These are phyloP conservation scores for Rhopalosiphum maidis DNA, from an alignment of 1,140 invertebrate species.

Conservation along the genomic window DNA sequence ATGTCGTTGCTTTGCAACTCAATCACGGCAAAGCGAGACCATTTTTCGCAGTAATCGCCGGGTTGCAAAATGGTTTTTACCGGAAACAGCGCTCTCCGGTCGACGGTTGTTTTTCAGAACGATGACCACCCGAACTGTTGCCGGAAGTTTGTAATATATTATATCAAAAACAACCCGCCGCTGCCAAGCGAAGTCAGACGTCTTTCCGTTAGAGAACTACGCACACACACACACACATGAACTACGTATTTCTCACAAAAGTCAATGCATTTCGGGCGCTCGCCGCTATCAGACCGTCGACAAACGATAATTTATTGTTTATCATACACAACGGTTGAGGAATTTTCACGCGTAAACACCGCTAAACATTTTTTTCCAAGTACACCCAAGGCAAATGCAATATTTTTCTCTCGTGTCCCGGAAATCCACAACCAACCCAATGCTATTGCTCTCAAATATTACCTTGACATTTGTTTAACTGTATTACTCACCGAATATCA, in stretches of 20 bases:
- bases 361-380: not conserved
- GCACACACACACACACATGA: not conserved
- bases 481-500: no score
- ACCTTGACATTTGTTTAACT: not conserved
- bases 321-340: not conserved
- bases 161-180: not conserved
- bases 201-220: not conserved
- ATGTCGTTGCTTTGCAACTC: not conserved
- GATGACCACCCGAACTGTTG: not conserved
- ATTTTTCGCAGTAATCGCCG: not conserved
- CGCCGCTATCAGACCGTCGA: not conserved
- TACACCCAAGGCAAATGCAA: not conserved
- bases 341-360: not conserved
- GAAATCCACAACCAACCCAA: not conserved
- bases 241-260: not conserved
- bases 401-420: not conserved
- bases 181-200: not conserved
- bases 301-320: conserved; percentile 17
- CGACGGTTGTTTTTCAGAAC: conserved; percentile 1
- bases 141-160: conserved; percentile 15
- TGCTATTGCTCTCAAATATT: not conserved
- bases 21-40: not conserved
- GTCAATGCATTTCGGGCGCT: not conserved
- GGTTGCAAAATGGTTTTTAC: conserved; percentile 10
- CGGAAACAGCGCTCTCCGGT: not conserved